A percentile compares a stretch with the other conserved stretches of the same genome.
These are phyloP conservation scores for Nibea albiflora DNA, from an alignment of 2,113 vertebrate species.

Conservation along the genomic window DNA sequence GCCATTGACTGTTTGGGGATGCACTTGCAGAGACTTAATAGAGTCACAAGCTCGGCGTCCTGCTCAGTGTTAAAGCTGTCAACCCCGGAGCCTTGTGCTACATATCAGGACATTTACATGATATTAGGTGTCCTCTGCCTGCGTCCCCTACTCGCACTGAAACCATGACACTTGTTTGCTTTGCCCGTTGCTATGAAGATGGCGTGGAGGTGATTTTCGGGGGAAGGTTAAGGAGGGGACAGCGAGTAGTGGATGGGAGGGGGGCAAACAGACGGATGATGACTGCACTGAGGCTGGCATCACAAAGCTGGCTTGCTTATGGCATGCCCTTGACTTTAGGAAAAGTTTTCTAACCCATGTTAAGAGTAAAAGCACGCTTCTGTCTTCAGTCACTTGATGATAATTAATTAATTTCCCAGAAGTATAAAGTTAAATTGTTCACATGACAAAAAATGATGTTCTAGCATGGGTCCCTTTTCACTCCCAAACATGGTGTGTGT, in stretches of 20 bases:
- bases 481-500: not conserved
- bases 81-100: constrained; percentile 68
- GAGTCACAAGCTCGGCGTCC: constrained; percentile 75
- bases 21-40: constrained; percentile 75
- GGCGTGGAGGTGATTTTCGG: constrained; percentile 69
- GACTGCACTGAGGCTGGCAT: constrained; percentile 13
- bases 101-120: constrained; percentile 85
- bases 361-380: not conserved
- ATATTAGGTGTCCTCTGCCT: constrained; percentile 81
- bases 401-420: not conserved
- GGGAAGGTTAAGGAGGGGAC: constrained; percentile 54
- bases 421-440: not conserved
- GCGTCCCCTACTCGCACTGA: constrained; percentile 67
- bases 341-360: not conserved
- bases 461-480: not conserved
- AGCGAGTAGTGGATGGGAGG: not conserved
- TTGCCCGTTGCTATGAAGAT: constrained; percentile 81
- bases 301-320: constrained; percentile 9
- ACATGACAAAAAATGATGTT: not conserved
- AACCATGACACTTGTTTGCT: constrained; percentile 84
- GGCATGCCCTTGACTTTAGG: constrained; percentile 3
- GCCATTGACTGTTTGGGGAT: constrained; percentile 76
- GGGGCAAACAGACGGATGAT: constrained; percentile 40
- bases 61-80: constrained; percentile 81
- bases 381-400: not conserved